Base-by-base conservation (phyloP, 2,888 invertebrate genomes). In the Acanthosepion lycidas region DNA sequence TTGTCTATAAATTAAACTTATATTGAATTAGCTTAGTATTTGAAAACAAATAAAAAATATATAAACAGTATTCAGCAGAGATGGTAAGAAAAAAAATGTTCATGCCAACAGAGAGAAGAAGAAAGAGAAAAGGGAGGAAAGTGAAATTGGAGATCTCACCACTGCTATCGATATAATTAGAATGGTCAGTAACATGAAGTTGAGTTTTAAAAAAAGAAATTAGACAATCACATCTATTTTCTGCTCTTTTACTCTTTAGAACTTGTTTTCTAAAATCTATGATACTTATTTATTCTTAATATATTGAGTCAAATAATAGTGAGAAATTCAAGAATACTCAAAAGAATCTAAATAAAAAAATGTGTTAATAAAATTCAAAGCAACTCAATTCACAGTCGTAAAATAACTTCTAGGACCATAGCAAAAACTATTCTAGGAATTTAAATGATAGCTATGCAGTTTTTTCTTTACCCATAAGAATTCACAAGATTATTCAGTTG, bases 371-470 rank as follows among this genome's bases (percentile, higher is more conserved):
- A 55, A 55, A 15, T 55, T 55, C 20, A 55, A 55, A 18, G 23
- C 55, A 55, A 55, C 18, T 55, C 20, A 55, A 55, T 55, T 55
- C 20, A 55, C 55, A 55, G 20, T 55, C 2, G 6, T 28, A 64
- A 64, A 64, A 64, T n/a, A 78, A 78, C 78, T 78, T 78, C 20
- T 18, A 78, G 78, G 78, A 15, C n/a, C n/a, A 78, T n/a, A 78
- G n/a, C 78, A 28, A 78, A 78, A 78, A 78, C 42, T 78, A 78
- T 78, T 78, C n/a, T n/a, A n/a, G 78, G 78, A 78, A 78, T 78
- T 78, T 78, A 55, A 42, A 55, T 55, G 55, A 18, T 20, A 18
- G 55, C 55, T 55, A 78, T 78, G 6, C n/a, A 78, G 28, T 78
- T 78, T 55, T 78, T 78, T 78, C n/a, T 78, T 78, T 28, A n/a